These are phyloP conservation scores for Xiphorhynchus erythropygius DNA, from an alignment of 2,797 vertebrate species.

Conservation along the genomic window DNA sequence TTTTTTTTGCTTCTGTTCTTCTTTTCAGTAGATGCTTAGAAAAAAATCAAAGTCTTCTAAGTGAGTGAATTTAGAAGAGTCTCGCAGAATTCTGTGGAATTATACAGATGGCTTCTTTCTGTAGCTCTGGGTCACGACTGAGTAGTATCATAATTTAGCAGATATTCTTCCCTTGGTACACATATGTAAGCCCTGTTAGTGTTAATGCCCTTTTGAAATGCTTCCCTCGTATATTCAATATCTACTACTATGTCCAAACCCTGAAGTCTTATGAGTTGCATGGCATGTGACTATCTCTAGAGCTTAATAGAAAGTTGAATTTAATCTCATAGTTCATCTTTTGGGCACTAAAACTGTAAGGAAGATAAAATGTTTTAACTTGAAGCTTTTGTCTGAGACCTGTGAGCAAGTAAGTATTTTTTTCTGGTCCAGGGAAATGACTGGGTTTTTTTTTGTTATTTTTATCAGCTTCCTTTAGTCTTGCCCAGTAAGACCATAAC, in stretches of 20 bases:
- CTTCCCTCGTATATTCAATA: neutral
- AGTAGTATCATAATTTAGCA: neutral
- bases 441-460: accelerated
- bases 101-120: neutral
- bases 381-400: conserved; percentile 22
- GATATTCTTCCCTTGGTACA: conserved; percentile 19
- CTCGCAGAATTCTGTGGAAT: neutral
- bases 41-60: neutral
- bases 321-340: conserved; percentile 43
- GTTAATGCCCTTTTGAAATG: conserved; percentile 38
- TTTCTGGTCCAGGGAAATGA: neutral
- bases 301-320: conserved; percentile 23
- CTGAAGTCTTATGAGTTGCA: neutral
- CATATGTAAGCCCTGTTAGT: conserved; percentile 9
- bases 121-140: neutral
- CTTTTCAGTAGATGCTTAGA: neutral
- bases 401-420: neutral
- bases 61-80: neutral
- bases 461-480: neutral
- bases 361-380: conserved; percentile 6
- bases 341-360: conserved; percentile 31
- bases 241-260: neutral
- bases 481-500: neutral
- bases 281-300: conserved; percentile 17
- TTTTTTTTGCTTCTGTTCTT: accelerated